phyloP scores from a whole-genome alignment of 2,888 invertebrate genomes.

The Mesorhabditis spiculigera region DNA sequence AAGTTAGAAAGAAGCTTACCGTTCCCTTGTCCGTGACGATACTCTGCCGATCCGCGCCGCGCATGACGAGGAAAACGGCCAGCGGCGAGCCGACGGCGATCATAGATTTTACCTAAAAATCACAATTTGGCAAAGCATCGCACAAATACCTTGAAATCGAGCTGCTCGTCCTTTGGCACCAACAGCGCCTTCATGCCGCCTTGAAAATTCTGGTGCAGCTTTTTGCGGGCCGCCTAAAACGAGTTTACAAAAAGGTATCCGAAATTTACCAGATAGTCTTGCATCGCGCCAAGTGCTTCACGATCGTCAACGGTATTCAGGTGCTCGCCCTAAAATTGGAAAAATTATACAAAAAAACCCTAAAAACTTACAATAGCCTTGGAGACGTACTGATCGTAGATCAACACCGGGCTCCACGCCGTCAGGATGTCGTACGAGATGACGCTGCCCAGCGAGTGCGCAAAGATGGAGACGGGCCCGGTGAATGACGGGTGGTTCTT shows the following conservation, averaged over 20 bases:
- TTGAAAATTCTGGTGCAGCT: constrained; percentile 30
- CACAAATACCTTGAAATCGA: constrained; percentile 36
- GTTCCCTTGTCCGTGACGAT: background rate
- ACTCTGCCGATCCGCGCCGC: constrained; percentile 31
- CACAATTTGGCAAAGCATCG: background rate
- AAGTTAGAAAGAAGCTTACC: background rate
- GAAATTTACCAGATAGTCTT: background rate
- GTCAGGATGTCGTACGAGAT: constrained; percentile 67
- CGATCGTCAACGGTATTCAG: constrained; percentile 13
- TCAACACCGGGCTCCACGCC: constrained; percentile 64
- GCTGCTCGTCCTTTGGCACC: constrained; percentile 38
- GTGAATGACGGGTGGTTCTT: constrained; percentile 70
- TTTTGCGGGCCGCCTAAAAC: constrained; percentile 19
- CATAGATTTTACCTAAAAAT: constrained; percentile 44
- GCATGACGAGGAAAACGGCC: constrained; percentile 54
- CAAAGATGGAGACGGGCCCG: constrained; percentile 70
- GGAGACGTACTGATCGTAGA: constrained; percentile 62
- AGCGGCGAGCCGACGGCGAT: constrained; percentile 56
- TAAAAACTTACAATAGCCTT: constrained; percentile 41
- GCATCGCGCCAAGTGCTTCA: background rate
- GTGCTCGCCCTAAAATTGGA: constrained; percentile 35
- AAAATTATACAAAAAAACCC: background rate
- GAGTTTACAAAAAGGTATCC: background rate
- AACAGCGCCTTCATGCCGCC: constrained; percentile 44
- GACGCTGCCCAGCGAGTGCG: constrained; percentile 72